Evolutionary conservation across 2,888 invertebrate genomes (phyloP).

Genomic region (Ferdinandea cuprea): DNA sequence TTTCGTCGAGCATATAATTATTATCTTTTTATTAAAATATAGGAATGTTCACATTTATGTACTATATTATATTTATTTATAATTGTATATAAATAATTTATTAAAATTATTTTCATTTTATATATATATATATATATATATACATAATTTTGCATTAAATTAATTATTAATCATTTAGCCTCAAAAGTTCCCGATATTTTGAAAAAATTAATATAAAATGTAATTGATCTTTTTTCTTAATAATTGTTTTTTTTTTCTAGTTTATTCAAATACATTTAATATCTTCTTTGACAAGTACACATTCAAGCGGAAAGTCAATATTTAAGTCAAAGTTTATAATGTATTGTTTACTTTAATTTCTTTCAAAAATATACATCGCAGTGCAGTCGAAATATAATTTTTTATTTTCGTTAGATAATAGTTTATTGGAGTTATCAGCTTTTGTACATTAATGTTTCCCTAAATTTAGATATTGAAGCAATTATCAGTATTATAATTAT

Average conservation of each 20-base stretch:
- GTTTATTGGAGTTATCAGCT: conserved; percentile 31
- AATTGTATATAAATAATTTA: conserved; percentile 4
- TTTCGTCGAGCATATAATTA: too few relatives aligned
- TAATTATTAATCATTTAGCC: conserved; percentile 3
- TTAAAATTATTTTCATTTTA: background rate
- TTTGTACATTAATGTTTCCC: conserved; percentile 25
- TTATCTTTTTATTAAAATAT: too few relatives aligned
- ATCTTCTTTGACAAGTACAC: background rate
- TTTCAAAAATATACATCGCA: background rate
- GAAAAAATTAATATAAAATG: background rate
- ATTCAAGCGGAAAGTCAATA: too few relatives aligned
- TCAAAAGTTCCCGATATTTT: conserved; percentile 41
- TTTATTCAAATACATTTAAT: conserved; percentile 34
- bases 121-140: too few relatives aligned
- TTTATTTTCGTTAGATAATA: background rate
- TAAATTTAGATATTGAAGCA: background rate
- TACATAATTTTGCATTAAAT: background rate
- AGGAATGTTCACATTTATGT: conserved; percentile 10
- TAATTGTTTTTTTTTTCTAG: background rate
- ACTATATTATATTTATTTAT: background rate
- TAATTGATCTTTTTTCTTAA: conserved; percentile 14
- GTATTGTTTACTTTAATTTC: background rate
- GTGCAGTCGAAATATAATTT: background rate
- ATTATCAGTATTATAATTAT: conserved; percentile 61
- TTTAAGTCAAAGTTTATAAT: background rate